Evolutionary conservation across 2,797 vertebrate species (phyloP).

Genomic region (Scarus forsteni): DNA sequence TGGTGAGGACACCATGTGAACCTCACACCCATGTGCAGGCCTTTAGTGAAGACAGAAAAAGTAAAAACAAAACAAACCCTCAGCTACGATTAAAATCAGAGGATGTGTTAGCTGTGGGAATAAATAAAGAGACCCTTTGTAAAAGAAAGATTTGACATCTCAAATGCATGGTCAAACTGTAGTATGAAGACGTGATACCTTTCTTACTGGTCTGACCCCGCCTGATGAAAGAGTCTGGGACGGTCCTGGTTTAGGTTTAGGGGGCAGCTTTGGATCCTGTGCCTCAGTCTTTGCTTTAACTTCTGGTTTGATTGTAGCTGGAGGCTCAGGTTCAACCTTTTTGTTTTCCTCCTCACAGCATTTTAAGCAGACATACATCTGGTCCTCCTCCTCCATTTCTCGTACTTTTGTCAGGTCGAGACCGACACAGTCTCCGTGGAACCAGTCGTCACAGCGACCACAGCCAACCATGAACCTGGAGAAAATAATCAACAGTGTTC

Average conservation of each 20-base stretch:
- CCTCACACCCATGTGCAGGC: constrained; percentile 38
- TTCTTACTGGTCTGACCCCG: constrained; percentile 89
- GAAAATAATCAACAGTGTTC: constrained; percentile 5
- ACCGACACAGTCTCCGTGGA: constrained; percentile 98
- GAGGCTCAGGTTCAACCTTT: constrained; percentile 81
- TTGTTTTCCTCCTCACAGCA: constrained; percentile 95
- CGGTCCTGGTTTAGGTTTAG: constrained; percentile 82
- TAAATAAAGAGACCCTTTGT: constrained; percentile 42
- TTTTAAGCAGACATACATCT: constrained; percentile 96
- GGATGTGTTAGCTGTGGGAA: constrained; percentile 66
- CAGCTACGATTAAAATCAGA: constrained; percentile 73
- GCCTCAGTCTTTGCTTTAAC: constrained; percentile 64
- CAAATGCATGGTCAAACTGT: constrained; percentile 1
- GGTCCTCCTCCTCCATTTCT: constrained; percentile 97
- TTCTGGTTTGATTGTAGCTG: constrained; percentile 64
- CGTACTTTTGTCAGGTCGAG: constrained; percentile 94
- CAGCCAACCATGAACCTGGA: constrained; percentile 98
- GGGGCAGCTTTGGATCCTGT: constrained; percentile 81
- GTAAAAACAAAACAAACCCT: constrained; percentile 71
- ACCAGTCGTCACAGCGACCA: constrained; percentile 98
- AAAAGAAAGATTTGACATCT: constrained; percentile 9
- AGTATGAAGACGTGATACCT: constrained; percentile 76
- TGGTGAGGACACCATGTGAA: constrained; percentile 1
- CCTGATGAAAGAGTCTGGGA: constrained; percentile 77
- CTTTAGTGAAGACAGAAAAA: constrained; percentile 46